Percentiles rank a stretch among this genome's conserved stretches.
These are phyloP conservation scores for Gandaritis pyraliata DNA, from an alignment of 2,888 invertebrate species.

Conservation along the genomic window DNA sequence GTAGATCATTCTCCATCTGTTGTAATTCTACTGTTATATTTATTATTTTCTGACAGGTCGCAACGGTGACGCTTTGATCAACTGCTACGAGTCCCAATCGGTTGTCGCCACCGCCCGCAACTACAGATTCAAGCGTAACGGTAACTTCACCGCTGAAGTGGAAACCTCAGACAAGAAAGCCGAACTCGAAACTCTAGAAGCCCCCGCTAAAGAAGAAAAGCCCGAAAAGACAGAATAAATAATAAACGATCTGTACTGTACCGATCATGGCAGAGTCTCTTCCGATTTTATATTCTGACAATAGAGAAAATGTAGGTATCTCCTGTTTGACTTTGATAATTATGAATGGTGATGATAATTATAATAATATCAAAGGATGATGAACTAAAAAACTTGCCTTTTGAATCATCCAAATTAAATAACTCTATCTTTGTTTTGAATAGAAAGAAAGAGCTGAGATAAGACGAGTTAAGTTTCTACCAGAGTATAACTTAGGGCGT, in stretches of 20 bases:
- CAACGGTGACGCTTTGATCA: slow-evolving; percentile 84
- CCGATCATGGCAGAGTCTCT: slow-evolving; percentile 24
- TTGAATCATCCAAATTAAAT: background rate
- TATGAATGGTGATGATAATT: slow-evolving; percentile 1
- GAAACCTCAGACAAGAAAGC: slow-evolving; percentile 39
- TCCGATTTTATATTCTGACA: slow-evolving; percentile 16
- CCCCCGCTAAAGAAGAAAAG: slow-evolving; percentile 35
- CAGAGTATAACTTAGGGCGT: background rate
- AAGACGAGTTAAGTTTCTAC: background rate
- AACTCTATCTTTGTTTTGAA: slow-evolving; percentile 15
- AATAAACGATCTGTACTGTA: slow-evolving; percentile 25
- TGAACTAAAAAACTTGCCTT: too few relatives aligned
- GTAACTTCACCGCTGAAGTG: slow-evolving; percentile 53
- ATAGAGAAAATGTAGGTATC: background rate
- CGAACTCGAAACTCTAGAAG: slow-evolving; percentile 43
- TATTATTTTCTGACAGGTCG: slow-evolving; percentile 74
- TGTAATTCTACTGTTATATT: too few relatives aligned
- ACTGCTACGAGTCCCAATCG: slow-evolving; percentile 80
- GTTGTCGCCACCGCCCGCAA: slow-evolving; percentile 69
- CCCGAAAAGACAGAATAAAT: slow-evolving; percentile 30
- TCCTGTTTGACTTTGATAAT: slow-evolving; percentile 13
- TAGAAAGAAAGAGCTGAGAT: slow-evolving; percentile 15
- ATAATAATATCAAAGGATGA: too few relatives aligned
- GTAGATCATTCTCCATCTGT: too few relatives aligned
- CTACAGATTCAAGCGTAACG: slow-evolving; percentile 76